A percentile compares a stretch with the other conserved stretches of the same genome.
These are phyloP conservation scores for Psittacula cyanocephala DNA, from an alignment of 2,113 vertebrate species.

Conservation along the genomic window DNA sequence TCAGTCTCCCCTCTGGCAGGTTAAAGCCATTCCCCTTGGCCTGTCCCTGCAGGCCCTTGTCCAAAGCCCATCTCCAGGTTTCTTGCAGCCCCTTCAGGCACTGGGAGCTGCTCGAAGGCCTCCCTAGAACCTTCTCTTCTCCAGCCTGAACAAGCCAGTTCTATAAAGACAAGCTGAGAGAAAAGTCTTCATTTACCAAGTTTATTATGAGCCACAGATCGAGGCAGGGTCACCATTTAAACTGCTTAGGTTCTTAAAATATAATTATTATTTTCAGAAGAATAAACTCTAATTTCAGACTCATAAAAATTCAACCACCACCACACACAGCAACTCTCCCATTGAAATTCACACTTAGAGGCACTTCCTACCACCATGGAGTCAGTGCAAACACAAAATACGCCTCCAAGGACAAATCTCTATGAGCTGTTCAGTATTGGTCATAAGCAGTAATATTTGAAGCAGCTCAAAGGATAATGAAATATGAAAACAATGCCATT, in stretches of 20 bases:
- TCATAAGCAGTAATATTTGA: background rate
- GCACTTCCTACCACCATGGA: background rate
- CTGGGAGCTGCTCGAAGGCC: background rate
- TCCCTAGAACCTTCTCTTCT: background rate
- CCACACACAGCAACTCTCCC: background rate
- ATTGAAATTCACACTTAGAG: background rate
- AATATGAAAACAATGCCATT: slow-evolving; percentile 11
- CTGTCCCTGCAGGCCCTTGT: background rate
- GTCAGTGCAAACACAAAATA: background rate
- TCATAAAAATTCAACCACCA: background rate
- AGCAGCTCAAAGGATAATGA: background rate
- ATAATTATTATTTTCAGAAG: background rate
- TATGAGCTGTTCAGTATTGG: background rate
- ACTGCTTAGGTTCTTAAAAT: background rate
- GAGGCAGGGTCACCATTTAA: background rate
- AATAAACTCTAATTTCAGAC: background rate
- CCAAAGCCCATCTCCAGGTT: background rate
- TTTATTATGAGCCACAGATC: background rate
- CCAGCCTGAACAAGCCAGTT: background rate
- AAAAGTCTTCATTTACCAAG: background rate
- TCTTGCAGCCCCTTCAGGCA: background rate
- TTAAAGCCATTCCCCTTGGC: background rate
- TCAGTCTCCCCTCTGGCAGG: background rate
- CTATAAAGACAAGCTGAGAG: background rate
- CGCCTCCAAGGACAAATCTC: background rate